phyloP scores from a whole-genome alignment of 2,797 vertebrate genomes.

The Onychomys torridus region DNA sequence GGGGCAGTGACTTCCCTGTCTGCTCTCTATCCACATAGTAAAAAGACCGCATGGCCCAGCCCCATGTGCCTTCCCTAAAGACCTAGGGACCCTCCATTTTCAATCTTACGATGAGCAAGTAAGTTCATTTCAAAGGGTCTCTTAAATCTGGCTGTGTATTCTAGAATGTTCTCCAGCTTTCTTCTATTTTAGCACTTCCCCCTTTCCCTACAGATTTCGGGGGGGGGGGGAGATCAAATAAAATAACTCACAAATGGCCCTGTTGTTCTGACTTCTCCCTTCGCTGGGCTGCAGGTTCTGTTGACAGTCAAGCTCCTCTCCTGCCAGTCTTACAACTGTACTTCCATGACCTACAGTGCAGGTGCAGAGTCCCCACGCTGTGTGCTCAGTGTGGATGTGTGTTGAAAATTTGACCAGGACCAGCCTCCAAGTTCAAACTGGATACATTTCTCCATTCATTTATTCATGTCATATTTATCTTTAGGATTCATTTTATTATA shows the following conservation, averaged over 20 bases:
- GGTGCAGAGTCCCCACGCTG: accelerated
- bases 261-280: too few species aligned
- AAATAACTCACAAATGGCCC: not conserved
- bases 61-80: accelerated
- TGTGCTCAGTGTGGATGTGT: accelerated
- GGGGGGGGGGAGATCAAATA: accelerated
- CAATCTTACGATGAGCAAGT: not conserved
- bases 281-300: not conserved
- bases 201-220: not conserved
- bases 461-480: not conserved
- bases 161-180: not conserved
- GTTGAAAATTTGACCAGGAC: too few species aligned
- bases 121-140: not conserved
- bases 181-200: not conserved
- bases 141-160: not conserved
- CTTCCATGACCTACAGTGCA: too few species aligned
- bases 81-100: not conserved
- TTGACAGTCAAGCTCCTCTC: too few species aligned
- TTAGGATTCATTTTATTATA: not conserved
- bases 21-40: not conserved
- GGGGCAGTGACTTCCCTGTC: not conserved
- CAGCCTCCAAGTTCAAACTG: not conserved
- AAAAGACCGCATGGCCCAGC: not conserved
- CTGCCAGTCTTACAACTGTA: not conserved
- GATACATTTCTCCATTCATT: not conserved